Percentiles rank a stretch among this genome's conserved stretches.
Conservation (phyloP, 2,888 invertebrate species). For the Scaptomyza reducta region DNA sequence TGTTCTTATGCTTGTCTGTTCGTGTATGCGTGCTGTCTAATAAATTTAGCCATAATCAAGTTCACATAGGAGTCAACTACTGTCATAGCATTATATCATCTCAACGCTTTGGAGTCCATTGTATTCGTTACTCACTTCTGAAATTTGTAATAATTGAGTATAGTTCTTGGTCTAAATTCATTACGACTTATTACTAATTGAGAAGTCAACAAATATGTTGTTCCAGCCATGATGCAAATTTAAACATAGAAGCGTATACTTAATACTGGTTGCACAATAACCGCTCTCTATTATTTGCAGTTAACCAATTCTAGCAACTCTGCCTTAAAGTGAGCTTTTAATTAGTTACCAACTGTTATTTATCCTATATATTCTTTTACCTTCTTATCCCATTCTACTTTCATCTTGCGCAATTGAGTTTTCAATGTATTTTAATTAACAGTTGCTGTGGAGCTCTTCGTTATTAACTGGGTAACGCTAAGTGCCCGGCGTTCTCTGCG, state of each 20-base stretch:
- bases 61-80: conserved; percentile 22
- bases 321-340: conserved; percentile 43
- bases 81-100: conserved; percentile 8
- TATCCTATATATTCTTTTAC: conserved; percentile 15
- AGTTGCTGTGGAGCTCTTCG: conserved; percentile 23
- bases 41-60: conserved; percentile 38
- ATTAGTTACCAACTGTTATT: conserved; percentile 40
- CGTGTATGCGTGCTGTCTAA: conserved; percentile 18
- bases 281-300: not conserved
- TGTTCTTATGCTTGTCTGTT: conserved; percentile 1
- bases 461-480: conserved; percentile 12
- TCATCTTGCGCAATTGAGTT: conserved; percentile 28
- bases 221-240: not conserved
- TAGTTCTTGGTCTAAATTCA: conserved; percentile 51
- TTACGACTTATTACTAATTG: conserved; percentile 48
- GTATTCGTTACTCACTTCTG: conserved; percentile 13
- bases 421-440: conserved; percentile 55
- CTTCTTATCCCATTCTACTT: conserved; percentile 13
- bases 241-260: not conserved
- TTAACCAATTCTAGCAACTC: not conserved
- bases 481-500: conserved; percentile 3
- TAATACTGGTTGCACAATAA: not conserved
- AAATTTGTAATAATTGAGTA: conserved; percentile 55
- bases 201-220: conserved; percentile 14
- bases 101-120: conserved; percentile 3